A percentile compares a stretch with the other conserved stretches of the same genome.
These are phyloP conservation scores for Nomada hirtipes DNA, from an alignment of 2,888 invertebrate species.

Conservation along the genomic window DNA sequence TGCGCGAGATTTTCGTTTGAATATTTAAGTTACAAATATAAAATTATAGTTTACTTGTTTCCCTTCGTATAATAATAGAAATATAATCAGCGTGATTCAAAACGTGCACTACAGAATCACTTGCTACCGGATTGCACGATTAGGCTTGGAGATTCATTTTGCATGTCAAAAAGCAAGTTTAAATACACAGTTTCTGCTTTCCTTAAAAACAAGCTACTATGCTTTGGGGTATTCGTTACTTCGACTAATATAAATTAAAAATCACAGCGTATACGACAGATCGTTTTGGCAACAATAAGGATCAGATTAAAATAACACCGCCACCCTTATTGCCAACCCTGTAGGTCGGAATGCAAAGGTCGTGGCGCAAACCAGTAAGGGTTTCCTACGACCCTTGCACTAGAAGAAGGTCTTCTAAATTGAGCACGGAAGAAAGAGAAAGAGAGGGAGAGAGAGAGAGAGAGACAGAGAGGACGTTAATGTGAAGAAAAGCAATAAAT, in stretches of 20 bases:
- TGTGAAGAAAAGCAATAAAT: no score
- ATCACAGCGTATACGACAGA: slow-evolving; percentile 62
- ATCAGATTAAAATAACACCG: slow-evolving; percentile 50
- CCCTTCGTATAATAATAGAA: slow-evolving; percentile 26
- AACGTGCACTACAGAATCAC: slow-evolving; percentile 16
- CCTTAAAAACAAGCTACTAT: slow-evolving; percentile 18
- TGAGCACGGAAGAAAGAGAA: not conserved
- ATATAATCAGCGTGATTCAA: slow-evolving; percentile 20
- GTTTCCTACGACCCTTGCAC: slow-evolving; percentile 60
- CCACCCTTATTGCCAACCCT: slow-evolving; percentile 57
- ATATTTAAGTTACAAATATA: slow-evolving; percentile 22
- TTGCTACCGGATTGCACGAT: slow-evolving; percentile 4
- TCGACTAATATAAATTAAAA: slow-evolving; percentile 46
- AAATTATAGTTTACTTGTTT: slow-evolving; percentile 22
- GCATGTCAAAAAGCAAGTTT: not conserved
- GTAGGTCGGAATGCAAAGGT: slow-evolving; percentile 62
- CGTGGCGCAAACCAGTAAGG: slow-evolving; percentile 36
- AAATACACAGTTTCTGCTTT: slow-evolving; percentile 13
- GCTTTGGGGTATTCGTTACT: slow-evolving; percentile 46
- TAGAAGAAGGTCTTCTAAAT: slow-evolving; percentile 33
- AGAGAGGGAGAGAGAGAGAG: not conserved
- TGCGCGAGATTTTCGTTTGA: slow-evolving; percentile 1
- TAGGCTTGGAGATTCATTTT: slow-evolving; percentile 6
- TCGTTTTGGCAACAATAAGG: slow-evolving; percentile 51
- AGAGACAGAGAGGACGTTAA: no score